Evolutionary conservation across 1,140 invertebrate species (phyloP), one percentile per base, ranked within the genome.

Genomic region (Drosophila neocordata): DNA sequence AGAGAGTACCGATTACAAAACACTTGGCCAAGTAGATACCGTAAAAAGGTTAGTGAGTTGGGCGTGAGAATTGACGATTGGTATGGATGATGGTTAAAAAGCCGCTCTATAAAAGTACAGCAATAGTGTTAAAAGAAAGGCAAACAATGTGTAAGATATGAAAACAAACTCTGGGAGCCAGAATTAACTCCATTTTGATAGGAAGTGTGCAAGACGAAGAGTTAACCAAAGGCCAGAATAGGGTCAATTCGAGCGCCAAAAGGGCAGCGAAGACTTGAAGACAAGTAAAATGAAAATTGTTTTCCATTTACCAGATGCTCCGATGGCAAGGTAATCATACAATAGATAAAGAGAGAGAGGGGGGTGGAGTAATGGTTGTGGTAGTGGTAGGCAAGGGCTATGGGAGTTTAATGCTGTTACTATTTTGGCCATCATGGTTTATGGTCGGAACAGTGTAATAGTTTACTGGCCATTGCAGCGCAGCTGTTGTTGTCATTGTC

Each of bases 381-480:
- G 59, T 55, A 3, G 12, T 35, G 0, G 18, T 7, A 24, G 53
- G 15, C 6, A 31, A 31, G 27, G 27, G 27, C 27, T 31, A 31
- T 31, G 27, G 27, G 27, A 31, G 27, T 31, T 31, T 31, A 5
- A 2, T 31, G 62, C 55, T 41, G 51, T n/a, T 57, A 48, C 65
- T 67, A 65, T 65, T 73, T 78, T 82, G 82, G 78, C 81, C 78
- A 87, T 87, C 82, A 81, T 78, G 82, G 77, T 80, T 81, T 81
- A 85, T 85, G 73, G 81, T 60, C 58, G 81, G 73, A 57, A 70
- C 74, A 75, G 79, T 85, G 82, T 81, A 85, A 87, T 85, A 85
- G 77, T 81, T 87, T 31, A 68, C 77, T 70, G 56, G 73, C 65
- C 62, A 77, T 81, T 80, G 81, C 81, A 85, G 65, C 77, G 81